phyloP scores from a whole-genome alignment of 2,888 invertebrate species.

The Acanthosepion lycidas region DNA sequence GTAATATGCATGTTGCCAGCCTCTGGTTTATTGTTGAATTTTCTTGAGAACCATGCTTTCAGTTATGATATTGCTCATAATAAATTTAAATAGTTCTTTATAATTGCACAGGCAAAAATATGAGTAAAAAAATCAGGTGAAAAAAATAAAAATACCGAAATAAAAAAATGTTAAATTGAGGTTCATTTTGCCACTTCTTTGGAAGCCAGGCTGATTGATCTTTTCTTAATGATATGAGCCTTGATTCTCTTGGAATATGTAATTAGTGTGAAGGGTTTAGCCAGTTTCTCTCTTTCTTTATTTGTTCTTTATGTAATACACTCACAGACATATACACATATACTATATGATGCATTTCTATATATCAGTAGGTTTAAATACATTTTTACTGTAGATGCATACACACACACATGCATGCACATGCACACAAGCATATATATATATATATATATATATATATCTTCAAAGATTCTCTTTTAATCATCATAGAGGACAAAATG shows the following conservation, averaged over 20 bases:
- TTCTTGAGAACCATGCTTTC: neutral
- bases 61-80: neutral
- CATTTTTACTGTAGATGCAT: neutral
- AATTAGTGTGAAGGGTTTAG: neutral
- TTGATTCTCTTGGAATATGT: neutral
- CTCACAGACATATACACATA: neutral
- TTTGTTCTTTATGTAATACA: too few species aligned
- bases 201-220: neutral
- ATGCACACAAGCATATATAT: too few species aligned
- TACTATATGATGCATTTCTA: neutral
- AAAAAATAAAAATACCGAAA: neutral
- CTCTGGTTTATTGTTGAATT: neutral
- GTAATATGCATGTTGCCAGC: neutral
- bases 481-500: too few species aligned
- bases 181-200: neutral
- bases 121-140: neutral
- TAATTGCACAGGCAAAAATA: neutral
- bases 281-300: neutral
- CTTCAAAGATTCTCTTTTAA: too few species aligned
- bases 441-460: too few species aligned
- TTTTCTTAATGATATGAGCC: neutral
- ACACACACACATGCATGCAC: too few species aligned
- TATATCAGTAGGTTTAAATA: too few species aligned
- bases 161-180: neutral
- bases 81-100: slow-evolving; percentile 4